Evolutionary conservation across 2,888 invertebrate genomes (phyloP).

Genomic region (Nowickia ferox): DNA sequence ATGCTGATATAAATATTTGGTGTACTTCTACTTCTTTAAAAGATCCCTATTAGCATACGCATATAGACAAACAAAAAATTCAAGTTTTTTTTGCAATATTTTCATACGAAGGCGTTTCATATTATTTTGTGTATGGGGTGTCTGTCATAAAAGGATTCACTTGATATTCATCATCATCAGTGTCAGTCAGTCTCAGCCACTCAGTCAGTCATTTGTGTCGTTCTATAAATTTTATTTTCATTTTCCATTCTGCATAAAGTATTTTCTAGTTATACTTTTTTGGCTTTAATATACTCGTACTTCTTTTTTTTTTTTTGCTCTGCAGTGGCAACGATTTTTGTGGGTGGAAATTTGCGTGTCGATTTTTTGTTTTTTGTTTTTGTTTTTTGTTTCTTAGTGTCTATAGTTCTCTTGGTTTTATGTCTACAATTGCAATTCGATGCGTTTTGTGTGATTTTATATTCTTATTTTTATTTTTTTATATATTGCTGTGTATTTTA

Average conservation of each 20-base stretch:
- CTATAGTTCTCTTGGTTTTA: conserved; percentile 43
- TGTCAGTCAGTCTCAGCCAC: conserved; percentile 78
- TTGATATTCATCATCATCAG: conserved; percentile 83
- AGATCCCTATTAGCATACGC: neutral
- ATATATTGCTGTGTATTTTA: conserved; percentile 68
- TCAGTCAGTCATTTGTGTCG: conserved; percentile 59
- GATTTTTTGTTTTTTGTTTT: conserved; percentile 10
- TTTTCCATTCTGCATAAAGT: conserved; percentile 36
- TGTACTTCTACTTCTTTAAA: neutral
- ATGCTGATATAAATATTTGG: neutral
- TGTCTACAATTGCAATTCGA: conserved; percentile 76
- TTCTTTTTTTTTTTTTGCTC: conserved; percentile 8
- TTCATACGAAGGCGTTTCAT: conserved; percentile 74
- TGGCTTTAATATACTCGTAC: conserved; percentile 6
- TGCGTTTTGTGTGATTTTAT: conserved; percentile 69
- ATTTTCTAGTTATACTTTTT: conserved; percentile 63
- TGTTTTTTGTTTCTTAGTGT: conserved; percentile 1
- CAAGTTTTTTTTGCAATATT: conserved; percentile 5
- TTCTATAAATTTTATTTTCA: conserved; percentile 49
- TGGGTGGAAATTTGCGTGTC: conserved; percentile 67
- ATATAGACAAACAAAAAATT: neutral
- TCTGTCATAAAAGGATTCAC: conserved; percentile 82
- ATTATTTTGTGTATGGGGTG: conserved; percentile 47
- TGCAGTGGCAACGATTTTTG: conserved; percentile 58
- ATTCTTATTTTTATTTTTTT: conserved; percentile 45